A percentile compares a stretch with the other conserved stretches of the same genome.
Evolutionary conservation across 1,140 invertebrate species (phyloP).

Genomic region (Atta texana): DNA sequence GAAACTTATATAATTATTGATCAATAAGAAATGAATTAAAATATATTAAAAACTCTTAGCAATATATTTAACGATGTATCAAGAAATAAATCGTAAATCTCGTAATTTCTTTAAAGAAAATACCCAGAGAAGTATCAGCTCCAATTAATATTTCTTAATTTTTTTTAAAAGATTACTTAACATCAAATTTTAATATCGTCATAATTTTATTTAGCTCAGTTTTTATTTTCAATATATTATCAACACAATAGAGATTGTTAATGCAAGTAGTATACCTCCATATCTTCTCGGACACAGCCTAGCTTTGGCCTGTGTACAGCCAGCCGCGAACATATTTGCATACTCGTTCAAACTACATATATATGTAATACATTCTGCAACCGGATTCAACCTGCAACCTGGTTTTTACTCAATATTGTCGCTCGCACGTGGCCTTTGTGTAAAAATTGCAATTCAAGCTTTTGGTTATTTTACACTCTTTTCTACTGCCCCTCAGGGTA

Average conservation of each 20-base stretch:
- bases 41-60: background rate
- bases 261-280: background rate
- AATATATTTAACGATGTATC: too few relatives aligned
- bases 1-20: background rate
- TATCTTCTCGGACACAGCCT: conserved; percentile 8
- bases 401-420: conserved; percentile 60
- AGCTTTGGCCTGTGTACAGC: background rate
- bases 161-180: background rate
- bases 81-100: too few relatives aligned
- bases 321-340: conserved; percentile 43
- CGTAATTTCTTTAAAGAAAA: too few relatives aligned
- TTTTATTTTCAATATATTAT: background rate
- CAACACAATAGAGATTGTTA: background rate
- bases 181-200: background rate
- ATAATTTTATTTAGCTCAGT: conserved; percentile 15
- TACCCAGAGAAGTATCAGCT: too few relatives aligned
- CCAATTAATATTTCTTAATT: background rate
- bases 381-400: conserved; percentile 40
- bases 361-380: conserved; percentile 58
- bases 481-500: conserved; percentile 4
- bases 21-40: background rate
- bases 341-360: conserved; percentile 58
- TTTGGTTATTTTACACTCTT: conserved; percentile 50
- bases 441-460: conserved; percentile 57
- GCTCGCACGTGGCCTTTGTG: conserved; percentile 50